Percentiles rank a stretch among this genome's conserved stretches.
Evolutionary conservation across 2,113 vertebrate genomes (phyloP).

Genomic region (Megaceryle maxima): DNA sequence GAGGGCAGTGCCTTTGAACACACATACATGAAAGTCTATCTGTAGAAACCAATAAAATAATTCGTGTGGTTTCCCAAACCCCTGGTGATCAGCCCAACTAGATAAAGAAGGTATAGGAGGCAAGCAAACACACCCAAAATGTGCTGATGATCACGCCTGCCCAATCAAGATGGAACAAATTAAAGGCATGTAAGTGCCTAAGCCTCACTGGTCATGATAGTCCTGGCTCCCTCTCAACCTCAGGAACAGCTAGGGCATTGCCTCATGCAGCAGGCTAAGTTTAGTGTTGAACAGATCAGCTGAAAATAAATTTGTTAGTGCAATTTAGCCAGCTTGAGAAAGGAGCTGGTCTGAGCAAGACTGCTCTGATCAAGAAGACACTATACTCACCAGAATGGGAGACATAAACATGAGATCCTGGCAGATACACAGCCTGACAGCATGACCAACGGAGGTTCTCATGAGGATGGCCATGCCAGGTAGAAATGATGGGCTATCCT

Average conservation of each 20-base stretch:
- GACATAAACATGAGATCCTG: fast-evolving
- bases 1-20: not conserved
- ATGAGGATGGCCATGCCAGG: no score
- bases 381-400: fast-evolving
- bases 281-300: not conserved
- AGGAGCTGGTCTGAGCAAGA: not conserved
- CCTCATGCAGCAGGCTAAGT: not conserved
- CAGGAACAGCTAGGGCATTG: not conserved
- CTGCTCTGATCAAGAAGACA: fast-evolving
- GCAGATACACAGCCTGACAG: not conserved
- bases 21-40: not conserved
- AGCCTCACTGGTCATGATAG: not conserved
- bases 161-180: not conserved
- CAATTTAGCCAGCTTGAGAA: not conserved
- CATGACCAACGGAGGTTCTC: not conserved
- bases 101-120: not conserved
- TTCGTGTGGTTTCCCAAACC: not conserved
- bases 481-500: not conserved
- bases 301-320: not conserved
- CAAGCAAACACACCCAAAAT: not conserved
- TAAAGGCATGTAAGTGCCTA: fast-evolving
- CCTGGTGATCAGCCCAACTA: not conserved
- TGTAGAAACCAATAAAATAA: not conserved
- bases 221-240: not conserved
- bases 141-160: not conserved